These are phyloP conservation scores for Venustaconcha ellipsiformis DNA, from an alignment of 1,140 invertebrate genomes.

Conservation along the genomic window DNA sequence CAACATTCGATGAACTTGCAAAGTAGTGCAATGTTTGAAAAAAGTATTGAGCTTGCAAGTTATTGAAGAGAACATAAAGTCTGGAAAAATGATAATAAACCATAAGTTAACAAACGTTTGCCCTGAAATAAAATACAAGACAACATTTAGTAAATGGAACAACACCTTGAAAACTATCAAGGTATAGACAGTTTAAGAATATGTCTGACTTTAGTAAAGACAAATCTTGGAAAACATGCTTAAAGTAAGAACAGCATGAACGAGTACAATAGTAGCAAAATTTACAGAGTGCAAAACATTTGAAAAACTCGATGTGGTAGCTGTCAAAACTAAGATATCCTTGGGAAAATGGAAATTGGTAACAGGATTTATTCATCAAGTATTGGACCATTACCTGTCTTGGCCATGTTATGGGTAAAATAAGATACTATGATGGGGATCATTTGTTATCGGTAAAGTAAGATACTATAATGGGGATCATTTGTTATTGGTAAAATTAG, in stretches of 20 bases:
- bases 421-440: no score
- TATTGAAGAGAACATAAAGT: neutral
- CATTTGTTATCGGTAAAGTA: no score
- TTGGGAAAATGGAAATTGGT: slow-evolving; percentile 1
- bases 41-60: slow-evolving; percentile 20
- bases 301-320: neutral
- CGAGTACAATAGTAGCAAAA: neutral
- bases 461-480: no score
- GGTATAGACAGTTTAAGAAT: slow-evolving; percentile 6
- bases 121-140: slow-evolving; percentile 10
- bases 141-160: slow-evolving; percentile 9
- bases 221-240: neutral
- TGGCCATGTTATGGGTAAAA: no score
- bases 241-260: neutral
- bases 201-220: slow-evolving; percentile 6
- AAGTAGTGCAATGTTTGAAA: slow-evolving; percentile 43
- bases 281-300: neutral
- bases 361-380: no score
- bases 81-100: neutral
- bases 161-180: slow-evolving; percentile 3
- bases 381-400: no score
- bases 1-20: slow-evolving; percentile 50
- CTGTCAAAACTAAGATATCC: neutral
- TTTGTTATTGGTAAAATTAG: no score
- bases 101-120: slow-evolving; percentile 1